Evolutionary conservation across 2,113 vertebrate genomes (phyloP).

Genomic region (Chaetorhynchus papuensis): DNA sequence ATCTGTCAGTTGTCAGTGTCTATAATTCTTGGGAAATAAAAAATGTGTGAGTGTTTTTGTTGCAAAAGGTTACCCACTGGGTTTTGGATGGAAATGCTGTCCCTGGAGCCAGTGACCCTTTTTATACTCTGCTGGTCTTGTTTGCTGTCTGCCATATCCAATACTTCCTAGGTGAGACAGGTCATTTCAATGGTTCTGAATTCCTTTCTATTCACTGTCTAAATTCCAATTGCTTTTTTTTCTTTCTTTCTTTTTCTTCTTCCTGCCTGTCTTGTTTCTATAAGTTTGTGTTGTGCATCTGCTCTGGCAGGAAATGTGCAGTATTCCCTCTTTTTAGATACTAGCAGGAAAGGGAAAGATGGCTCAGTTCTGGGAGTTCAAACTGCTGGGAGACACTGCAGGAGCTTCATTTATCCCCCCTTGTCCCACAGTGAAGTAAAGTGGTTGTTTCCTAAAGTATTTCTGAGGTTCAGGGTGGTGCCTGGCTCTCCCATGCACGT

Average conservation of each 20-base stretch:
- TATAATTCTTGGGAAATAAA: background rate
- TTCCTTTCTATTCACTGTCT: background rate
- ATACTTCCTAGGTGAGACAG: background rate
- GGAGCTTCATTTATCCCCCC: background rate
- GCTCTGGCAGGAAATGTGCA: background rate
- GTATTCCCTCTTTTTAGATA: background rate
- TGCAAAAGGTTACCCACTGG: background rate
- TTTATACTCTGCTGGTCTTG: background rate
- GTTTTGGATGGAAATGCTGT: background rate
- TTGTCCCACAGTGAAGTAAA: background rate
- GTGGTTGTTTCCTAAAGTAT: background rate
- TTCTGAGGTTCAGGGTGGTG: background rate
- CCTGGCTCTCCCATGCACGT: background rate
- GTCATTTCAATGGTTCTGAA: background rate
- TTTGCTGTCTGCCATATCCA: conserved; percentile 24
- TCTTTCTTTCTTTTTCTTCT: background rate
- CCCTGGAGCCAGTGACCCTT: background rate
- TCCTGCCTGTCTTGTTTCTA: background rate
- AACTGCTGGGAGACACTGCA: background rate
- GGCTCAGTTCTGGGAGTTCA: background rate
- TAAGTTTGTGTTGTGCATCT: background rate
- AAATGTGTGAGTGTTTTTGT: background rate
- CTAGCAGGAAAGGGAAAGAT: background rate
- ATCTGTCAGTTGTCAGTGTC: background rate
- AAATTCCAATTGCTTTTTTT: background rate